Conservation (phyloP, 2,797 vertebrate species). For the Menidia menidia region DNA sequence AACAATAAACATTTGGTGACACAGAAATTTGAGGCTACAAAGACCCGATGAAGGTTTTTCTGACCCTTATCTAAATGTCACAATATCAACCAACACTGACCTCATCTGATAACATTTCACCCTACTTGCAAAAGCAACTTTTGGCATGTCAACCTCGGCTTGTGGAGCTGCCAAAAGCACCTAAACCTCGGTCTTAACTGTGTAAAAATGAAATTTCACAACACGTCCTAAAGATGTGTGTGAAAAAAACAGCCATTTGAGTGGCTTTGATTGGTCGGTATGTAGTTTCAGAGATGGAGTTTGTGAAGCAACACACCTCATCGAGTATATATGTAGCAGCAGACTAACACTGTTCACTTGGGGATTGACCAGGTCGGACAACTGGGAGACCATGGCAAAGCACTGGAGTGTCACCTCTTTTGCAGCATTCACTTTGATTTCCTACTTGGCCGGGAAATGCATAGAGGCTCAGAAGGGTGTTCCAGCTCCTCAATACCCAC, state of each 20-base stretch:
- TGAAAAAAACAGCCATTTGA: too few relatives aligned
- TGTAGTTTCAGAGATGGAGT: conserved; percentile 31
- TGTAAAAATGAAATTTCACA: conserved; percentile 14
- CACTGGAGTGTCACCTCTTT: conserved; percentile 36
- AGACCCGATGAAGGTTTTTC: conserved; percentile 55
- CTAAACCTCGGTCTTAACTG: background rate
- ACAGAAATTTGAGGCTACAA: conserved; percentile 46
- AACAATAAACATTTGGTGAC: conserved; percentile 61
- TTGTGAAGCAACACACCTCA: conserved; percentile 17
- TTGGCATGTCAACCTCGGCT: background rate
- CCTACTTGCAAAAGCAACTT: background rate
- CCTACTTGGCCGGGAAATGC: conserved; percentile 34
- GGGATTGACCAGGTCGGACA: conserved; percentile 28
- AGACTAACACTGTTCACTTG: conserved; percentile 16
- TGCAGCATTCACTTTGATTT: conserved; percentile 54
- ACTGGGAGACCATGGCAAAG: conserved; percentile 58
- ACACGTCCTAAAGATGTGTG: conserved; percentile 8
- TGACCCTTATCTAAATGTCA: conserved; percentile 64
- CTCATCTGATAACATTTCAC: conserved; percentile 26
- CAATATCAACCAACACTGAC: conserved; percentile 20
- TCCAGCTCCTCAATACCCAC: background rate
- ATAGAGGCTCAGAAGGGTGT: conserved; percentile 37
- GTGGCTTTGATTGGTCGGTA: conserved; percentile 32
- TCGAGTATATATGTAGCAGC: conserved; percentile 55
- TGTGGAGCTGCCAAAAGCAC: conserved; percentile 5